phyloP scores from a whole-genome alignment of 2,113 vertebrate species.

The Hyla sarda region DNA sequence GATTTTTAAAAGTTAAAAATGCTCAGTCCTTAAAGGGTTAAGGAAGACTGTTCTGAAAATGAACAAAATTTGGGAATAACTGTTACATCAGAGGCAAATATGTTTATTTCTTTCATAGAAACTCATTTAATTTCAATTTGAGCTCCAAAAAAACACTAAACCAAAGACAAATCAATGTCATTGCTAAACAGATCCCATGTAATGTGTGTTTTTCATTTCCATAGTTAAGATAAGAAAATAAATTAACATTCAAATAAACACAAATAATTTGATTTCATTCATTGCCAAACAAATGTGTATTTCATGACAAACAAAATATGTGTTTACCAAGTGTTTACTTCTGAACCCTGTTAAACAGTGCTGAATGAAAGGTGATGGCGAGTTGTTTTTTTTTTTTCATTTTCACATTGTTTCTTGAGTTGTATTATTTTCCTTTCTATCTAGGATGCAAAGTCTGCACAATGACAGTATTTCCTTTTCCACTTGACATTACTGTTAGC shows the following conservation, averaged over 20 bases:
- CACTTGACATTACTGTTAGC: slow-evolving; percentile 58
- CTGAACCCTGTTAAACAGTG: slow-evolving; percentile 2
- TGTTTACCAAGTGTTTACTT: slow-evolving; percentile 32
- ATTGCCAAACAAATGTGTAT: slow-evolving; percentile 42
- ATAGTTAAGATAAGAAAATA: slow-evolving; percentile 53
- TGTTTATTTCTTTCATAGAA: not conserved
- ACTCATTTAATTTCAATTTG: not conserved
- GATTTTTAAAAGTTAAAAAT: too few relatives aligned
- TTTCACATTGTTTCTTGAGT: not conserved
- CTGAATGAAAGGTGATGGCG: not conserved
- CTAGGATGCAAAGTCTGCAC: slow-evolving; percentile 23
- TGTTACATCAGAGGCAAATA: not conserved
- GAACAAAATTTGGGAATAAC: not conserved
- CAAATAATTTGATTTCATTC: slow-evolving; percentile 36
- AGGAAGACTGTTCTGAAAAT: not conserved
- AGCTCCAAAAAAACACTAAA: slow-evolving; percentile 19
- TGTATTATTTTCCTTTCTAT: slow-evolving; percentile 11
- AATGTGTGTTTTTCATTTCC: slow-evolving; percentile 54
- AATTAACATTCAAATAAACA: slow-evolving; percentile 44
- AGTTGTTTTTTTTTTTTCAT: too few relatives aligned
- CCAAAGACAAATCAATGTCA: slow-evolving; percentile 56
- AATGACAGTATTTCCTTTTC: slow-evolving; percentile 53
- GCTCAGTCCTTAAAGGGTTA: too few relatives aligned
- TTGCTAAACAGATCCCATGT: not conserved
- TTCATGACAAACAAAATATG: slow-evolving; percentile 28